Evolutionary conservation across 2,113 vertebrate genomes (phyloP).

Genomic region (Lepus timidus): DNA sequence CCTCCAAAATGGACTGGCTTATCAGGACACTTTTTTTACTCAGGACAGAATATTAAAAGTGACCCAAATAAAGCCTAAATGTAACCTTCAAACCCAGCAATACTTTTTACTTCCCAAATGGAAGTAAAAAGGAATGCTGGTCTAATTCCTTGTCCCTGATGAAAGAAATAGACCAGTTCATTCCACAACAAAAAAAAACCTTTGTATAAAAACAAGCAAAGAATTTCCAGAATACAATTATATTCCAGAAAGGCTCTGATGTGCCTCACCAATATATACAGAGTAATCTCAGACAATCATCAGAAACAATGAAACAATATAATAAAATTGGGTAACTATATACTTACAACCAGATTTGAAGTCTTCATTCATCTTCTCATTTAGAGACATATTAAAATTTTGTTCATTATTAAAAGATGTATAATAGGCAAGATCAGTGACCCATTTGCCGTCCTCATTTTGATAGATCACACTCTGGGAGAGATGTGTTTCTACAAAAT

Average conservation of each 20-base stretch:
- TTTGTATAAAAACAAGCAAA: not conserved
- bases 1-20: not conserved
- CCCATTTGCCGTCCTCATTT: slow-evolving; percentile 97
- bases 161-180: not conserved
- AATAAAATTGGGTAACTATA: slow-evolving; percentile 28
- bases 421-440: slow-evolving; percentile 98
- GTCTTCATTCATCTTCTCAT: slow-evolving; percentile 87
- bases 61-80: not conserved
- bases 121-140: not conserved
- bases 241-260: not conserved
- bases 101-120: not conserved
- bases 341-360: slow-evolving; percentile 93
- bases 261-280: not conserved
- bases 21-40: slow-evolving; percentile 29
- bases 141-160: not conserved
- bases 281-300: not conserved
- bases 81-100: not conserved
- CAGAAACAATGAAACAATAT: slow-evolving; percentile 3
- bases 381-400: slow-evolving; percentile 81
- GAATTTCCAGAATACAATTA: not conserved
- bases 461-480: slow-evolving; percentile 94
- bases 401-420: slow-evolving; percentile 93
- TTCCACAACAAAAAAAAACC: not conserved
- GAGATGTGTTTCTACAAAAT: slow-evolving; percentile 85
- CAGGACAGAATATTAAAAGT: slow-evolving; percentile 6